Percentiles rank a stretch among this genome's conserved stretches.
Evolutionary conservation across 2,888 invertebrate genomes (phyloP).

Genomic region (Drosophila quinaria): DNA sequence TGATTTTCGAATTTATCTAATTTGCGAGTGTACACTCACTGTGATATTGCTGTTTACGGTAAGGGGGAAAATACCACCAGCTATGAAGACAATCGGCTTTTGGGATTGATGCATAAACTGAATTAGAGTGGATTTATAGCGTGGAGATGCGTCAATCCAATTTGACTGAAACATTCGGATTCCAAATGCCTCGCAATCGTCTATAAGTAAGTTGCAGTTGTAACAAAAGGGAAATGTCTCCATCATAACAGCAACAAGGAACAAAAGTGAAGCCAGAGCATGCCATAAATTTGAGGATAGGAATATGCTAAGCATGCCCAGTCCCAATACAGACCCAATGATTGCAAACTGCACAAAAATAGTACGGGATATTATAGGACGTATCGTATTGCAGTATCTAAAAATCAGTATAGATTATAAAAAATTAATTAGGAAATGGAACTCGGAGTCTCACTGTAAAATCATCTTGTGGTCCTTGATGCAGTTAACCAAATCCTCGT

Average conservation of each 20-base stretch:
- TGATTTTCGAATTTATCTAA: background rate
- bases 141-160: constrained; percentile 7
- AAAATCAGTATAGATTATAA: background rate
- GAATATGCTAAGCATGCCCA: background rate
- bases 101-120: constrained; percentile 22
- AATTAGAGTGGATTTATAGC: constrained; percentile 14
- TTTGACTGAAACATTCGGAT: background rate
- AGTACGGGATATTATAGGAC: background rate
- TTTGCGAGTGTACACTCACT: constrained; percentile 1
- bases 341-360: constrained; percentile 1
- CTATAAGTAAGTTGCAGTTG: background rate
- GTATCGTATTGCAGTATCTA: background rate
- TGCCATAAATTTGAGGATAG: background rate
- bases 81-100: constrained; percentile 17
- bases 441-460: background rate
- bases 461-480: background rate
- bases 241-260: background rate
- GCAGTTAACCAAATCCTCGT: background rate
- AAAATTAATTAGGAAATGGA: background rate
- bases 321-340: background rate
- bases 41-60: constrained; percentile 24
- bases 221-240: background rate
- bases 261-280: background rate
- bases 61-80: constrained; percentile 19
- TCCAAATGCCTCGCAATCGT: background rate